Evolutionary conservation across 2,797 vertebrate species (phyloP), one percentile per base, ranked within the genome.

Genomic region (Ataeniobius toweri): DNA sequence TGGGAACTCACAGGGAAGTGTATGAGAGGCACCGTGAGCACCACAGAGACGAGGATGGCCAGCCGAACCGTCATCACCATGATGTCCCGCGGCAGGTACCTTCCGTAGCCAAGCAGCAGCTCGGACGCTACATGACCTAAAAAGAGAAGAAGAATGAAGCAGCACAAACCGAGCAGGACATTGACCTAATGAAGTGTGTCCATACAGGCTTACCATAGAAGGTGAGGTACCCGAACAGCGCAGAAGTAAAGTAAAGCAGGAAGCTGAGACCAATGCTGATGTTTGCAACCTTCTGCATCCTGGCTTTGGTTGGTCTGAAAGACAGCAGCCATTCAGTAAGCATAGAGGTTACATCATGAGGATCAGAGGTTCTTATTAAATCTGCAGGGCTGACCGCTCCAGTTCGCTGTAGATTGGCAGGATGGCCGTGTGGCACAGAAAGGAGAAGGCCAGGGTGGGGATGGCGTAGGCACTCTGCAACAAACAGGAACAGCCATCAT

Each of bases 401-500:
- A 99, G 96, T 84, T 99, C 98, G 80, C 97, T 97, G 91, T 99
- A 99, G 90, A 99, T 97, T 41, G 98, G 98, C 86, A 99, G 93
- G 85, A 99, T 82, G 18, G 97, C 96, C 0, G 98, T 99, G 91
- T 99, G 98, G 94, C 98, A 99, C 82, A 99, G 95, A 88, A 99
- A 99, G 90, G 98, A 98, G 93, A 99, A 99, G 24, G 97, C 96
- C 97, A 98, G 97, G 26, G 97, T 98, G 82, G 98, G 98, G 85
- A 99, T 91, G 76, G 97, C 96, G 73, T 96, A 99, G 82, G 94
- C 96, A 89, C 97, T 98, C 98, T 99, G 92, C 80, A 96, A 96
- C 85, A 92, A 53, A 92, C 75, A 88, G 74, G 44, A 75, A 79
- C 18, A 84, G 63, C 55, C 22, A 10, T 83, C 83, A 86, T 86